A percentile compares a stretch with the other conserved stretches of the same genome.
phyloP scores from a whole-genome alignment of 2,113 vertebrate genomes.

The Microcebus griseorufus region DNA sequence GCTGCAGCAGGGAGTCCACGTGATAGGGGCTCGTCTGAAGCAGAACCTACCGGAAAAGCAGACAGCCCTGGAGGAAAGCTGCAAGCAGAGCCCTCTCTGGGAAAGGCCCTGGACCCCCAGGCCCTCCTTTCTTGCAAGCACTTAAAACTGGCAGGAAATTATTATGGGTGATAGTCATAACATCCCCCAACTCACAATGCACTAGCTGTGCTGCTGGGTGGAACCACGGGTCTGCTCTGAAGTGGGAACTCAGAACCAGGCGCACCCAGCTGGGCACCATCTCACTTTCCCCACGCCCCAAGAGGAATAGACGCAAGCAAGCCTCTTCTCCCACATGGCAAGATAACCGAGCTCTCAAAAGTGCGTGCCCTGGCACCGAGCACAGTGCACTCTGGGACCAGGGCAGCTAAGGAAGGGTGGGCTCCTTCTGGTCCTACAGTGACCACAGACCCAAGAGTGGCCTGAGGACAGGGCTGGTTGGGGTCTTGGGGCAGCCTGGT shows the following conservation, averaged over 20 bases:
- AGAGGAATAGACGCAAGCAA: neutral
- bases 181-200: neutral
- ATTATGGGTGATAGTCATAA: rapidly evolving
- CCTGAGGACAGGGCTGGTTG: neutral
- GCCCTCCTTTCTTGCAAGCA: neutral
- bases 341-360: neutral
- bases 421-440: neutral
- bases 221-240: too few relatives aligned
- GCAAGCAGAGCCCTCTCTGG: rapidly evolving
- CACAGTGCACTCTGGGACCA: neutral
- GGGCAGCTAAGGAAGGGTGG: neutral
- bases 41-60: constrained; percentile 85
- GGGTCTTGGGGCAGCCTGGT: neutral
- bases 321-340: neutral
- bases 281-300: neutral
- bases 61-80: neutral
- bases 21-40: constrained; percentile 96
- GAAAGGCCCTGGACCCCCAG: neutral
- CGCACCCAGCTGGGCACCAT: neutral
- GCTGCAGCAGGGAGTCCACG: constrained; percentile 96
- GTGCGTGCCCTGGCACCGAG: neutral
- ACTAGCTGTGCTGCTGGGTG: neutral
- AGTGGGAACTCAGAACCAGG: neutral
- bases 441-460: neutral
- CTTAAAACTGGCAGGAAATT: rapidly evolving